A percentile compares a stretch with the other conserved stretches of the same genome.
These are phyloP conservation scores for Syrrhaptes paradoxus DNA, from an alignment of 2,113 vertebrate species.

Conservation along the genomic window DNA sequence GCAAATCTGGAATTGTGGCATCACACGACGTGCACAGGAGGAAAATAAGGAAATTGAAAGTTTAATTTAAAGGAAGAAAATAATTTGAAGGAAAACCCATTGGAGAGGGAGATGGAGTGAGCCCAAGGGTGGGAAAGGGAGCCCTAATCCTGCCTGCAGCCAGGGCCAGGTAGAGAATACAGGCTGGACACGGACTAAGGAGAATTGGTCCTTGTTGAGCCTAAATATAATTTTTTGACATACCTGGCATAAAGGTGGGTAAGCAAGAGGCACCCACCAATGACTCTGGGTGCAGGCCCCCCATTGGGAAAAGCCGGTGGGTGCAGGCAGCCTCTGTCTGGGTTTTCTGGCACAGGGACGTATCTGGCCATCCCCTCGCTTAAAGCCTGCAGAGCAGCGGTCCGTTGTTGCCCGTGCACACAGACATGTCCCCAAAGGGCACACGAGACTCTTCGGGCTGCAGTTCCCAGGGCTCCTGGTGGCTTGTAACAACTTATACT, in stretches of 20 bases:
- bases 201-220: not conserved
- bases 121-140: not conserved
- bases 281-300: too few species aligned
- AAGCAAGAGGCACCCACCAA: not conserved
- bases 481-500: not conserved
- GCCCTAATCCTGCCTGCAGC: not conserved
- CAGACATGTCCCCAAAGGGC: rapidly evolving
- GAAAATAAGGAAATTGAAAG: not conserved
- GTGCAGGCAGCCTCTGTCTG: not conserved
- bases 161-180: not conserved
- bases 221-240: not conserved
- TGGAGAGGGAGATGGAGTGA: not conserved
- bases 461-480: not conserved
- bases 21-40: not conserved
- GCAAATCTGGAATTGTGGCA: not conserved
- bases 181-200: not conserved
- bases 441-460: not conserved
- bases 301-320: rapidly evolving
- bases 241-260: not conserved
- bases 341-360: not conserved
- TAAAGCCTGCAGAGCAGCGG: not conserved
- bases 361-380: not conserved
- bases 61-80: not conserved
- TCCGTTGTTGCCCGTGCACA: rapidly evolving
- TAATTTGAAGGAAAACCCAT: not conserved